Base-by-base conservation (phyloP, 2,113 vertebrate species). In the Ammospiza nelsoni region DNA sequence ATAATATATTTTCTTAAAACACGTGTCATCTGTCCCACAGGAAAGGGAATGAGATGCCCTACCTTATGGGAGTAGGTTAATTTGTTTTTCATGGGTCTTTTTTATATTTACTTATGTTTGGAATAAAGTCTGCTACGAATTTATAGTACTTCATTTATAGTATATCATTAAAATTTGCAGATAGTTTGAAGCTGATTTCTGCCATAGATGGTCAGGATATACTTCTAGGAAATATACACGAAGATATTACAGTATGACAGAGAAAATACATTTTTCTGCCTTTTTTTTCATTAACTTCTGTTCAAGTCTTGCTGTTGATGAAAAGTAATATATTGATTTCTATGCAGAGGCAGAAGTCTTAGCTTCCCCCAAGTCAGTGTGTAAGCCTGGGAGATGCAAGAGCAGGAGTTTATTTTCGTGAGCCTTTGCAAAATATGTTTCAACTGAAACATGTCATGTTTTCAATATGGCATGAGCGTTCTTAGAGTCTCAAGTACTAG, bases 1-100 rank as follows among this genome's bases (percentile, higher is more conserved):
- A 28, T 37, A 75, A 78, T 25, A 29, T 43, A 75, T 87, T 79
- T 89, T 88, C 86, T 78, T 95, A 92, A 94, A 96, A 87, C 13
- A 72, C 8, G 1, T 51, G 59, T 68, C 58, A 87, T 87, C 94
- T 84, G 39, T 89, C 49, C 74, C 75, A 51, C 71, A 89, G 80
- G 8, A 90, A 85, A 89, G 90, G 84, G 89, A 89, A 72, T 5
- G 20, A 62, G 46, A 68, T 66, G 63, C 49, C 44, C 63, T 93
- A 20, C 16, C 49, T 65, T 58, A 22, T 52, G 73, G 63, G 12
- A 14, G 18, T 49, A 72, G 68, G 29, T 46, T 71, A 12, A 27
- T 66, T 62, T 33, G 4, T 3, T 78, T 83, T 75, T 61, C 8
- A 51, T 48, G 33, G 37, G 18, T 44, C 51, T 41, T 84, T 94